Evolutionary conservation across 2,113 vertebrate genomes (phyloP).

Genomic region (Pseudopipra pipra): DNA sequence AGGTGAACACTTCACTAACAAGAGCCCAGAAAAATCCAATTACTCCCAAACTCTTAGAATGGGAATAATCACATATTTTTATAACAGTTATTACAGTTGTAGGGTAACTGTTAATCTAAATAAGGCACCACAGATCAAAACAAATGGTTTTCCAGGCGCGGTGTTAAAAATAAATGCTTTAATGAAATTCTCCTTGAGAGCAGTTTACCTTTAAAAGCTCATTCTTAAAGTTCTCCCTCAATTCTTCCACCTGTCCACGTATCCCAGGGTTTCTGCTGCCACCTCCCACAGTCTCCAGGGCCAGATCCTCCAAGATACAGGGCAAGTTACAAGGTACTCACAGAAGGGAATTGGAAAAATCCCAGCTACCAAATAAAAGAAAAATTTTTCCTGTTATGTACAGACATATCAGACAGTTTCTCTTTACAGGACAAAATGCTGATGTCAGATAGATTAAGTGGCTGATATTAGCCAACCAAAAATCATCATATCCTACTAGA

Average conservation of each 20-base stretch:
- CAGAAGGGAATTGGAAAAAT: background rate
- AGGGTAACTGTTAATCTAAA: slow-evolving; percentile 28
- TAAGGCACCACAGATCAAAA: slow-evolving; percentile 20
- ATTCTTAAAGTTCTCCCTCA: background rate
- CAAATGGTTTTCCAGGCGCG: background rate
- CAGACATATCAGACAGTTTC: background rate
- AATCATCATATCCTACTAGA: background rate
- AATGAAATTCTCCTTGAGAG: slow-evolving; percentile 19
- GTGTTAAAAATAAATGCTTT: slow-evolving; percentile 2
- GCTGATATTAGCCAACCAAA: background rate
- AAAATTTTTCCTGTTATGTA: background rate
- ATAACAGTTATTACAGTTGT: background rate
- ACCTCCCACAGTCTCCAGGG: background rate
- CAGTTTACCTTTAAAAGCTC: background rate
- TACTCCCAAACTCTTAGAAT: background rate
- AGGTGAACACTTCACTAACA: background rate
- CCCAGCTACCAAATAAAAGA: background rate
- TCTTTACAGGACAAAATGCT: background rate
- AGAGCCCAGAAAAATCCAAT: background rate
- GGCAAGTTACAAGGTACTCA: background rate
- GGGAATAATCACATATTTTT: background rate
- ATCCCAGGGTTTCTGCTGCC: background rate
- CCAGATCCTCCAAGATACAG: background rate
- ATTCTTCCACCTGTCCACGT: background rate
- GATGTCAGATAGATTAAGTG: background rate